Conservation (phyloP, 2,113 vertebrate genomes). For the Etia nguti region DNA sequence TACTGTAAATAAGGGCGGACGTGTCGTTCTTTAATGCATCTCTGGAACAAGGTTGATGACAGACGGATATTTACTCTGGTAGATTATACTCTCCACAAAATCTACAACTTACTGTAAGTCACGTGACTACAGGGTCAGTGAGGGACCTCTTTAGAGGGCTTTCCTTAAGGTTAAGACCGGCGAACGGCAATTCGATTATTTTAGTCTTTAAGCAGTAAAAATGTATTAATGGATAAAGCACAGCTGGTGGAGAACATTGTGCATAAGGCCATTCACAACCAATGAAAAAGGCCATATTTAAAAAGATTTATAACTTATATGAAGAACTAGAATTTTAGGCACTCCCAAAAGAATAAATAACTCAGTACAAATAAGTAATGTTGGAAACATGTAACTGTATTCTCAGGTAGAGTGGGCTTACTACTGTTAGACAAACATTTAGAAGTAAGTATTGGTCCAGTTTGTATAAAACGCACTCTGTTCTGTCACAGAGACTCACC, state of each 20-base stretch:
- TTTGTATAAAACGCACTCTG: not conserved
- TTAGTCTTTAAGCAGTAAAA: not conserved
- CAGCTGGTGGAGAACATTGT: not conserved
- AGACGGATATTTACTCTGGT: not conserved
- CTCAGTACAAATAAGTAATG: accelerated
- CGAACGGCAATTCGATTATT: not conserved
- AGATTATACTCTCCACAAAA: too few species aligned
- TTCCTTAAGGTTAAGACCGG: not conserved
- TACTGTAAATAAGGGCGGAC: not conserved
- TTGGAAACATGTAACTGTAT: not conserved
- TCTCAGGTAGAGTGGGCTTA: not conserved
- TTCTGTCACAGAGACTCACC: not conserved
- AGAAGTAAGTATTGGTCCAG: not conserved
- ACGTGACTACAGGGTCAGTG: not conserved
- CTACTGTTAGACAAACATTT: not conserved
- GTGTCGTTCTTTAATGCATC: not conserved
- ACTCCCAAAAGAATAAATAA: not conserved
- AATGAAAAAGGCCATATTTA: not conserved
- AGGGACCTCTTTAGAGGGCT: not conserved
- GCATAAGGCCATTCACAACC: not conserved
- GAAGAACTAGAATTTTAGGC: not conserved
- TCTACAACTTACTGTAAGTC: not conserved
- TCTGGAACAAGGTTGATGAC: not conserved
- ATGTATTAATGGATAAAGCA: not conserved
- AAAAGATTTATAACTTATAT: not conserved